Evolutionary conservation across 2,113 vertebrate species (phyloP), one percentile per base, ranked within the genome.

Genomic region (Nansenia antarctica): DNA sequence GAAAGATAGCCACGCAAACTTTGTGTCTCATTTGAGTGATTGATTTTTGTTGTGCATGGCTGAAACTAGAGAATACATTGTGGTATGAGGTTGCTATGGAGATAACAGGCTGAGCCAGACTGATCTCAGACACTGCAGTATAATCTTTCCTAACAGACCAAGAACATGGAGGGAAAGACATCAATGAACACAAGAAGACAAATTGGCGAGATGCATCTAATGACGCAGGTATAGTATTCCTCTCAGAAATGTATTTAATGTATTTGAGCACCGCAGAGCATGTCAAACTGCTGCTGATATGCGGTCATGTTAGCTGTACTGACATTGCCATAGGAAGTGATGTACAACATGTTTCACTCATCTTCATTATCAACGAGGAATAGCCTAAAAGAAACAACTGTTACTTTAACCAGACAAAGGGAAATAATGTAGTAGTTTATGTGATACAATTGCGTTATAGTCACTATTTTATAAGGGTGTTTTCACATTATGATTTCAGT

Each of bases 161-260:
- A 55, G 64, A 53, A 66, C 26, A n/a, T 49, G 45, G 26, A 63
- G 1, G 52, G 29, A 57, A 69, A 37, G 74, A 81, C 74, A 53
- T 47, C 26, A 42, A 57, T 27, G 68, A 78, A 73, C 31, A 74
- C 27, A 69, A 24, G 68, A 87, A 78, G 53, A 49, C 20, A 24
- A 35, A 32, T 42, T 69, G 72, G 82, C 63, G 84, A 82, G 81
- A 81, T 74, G 76, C 77, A 47, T 65, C 31, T 37, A 81, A 67
- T 85, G 49, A 81, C 81, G 72, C 87, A 90, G 89, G 87, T 90
- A 90, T 82, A 84, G n/a, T 69, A 76, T 58, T 74, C 70, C 59
- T 73, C 58, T 86, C 34, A 81, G 53, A 85, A 82, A 68, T 74
- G 63, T 59, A 18, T 20, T 49, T 14, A n/a, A n/a, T n/a, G n/a